Evolutionary conservation across 2,113 vertebrate species (phyloP).

Genomic region (Rhombomys opimus): DNA sequence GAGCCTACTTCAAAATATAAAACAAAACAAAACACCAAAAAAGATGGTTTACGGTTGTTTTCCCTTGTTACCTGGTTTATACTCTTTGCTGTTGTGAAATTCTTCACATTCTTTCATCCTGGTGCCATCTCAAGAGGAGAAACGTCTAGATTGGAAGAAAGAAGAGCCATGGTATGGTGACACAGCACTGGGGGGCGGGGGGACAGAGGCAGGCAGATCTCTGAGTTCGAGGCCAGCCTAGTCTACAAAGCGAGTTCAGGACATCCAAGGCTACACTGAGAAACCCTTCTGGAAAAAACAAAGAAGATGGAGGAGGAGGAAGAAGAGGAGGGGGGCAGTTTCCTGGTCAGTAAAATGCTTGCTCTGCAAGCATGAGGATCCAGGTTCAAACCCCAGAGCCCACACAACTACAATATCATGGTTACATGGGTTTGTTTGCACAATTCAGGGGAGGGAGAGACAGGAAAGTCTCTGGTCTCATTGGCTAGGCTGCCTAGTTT

Average conservation of each 20-base stretch:
- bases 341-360: neutral
- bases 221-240: too few relatives aligned
- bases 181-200: neutral
- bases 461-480: neutral
- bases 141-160: neutral
- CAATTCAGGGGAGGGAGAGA: neutral
- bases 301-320: too few relatives aligned
- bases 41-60: neutral
- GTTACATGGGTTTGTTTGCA: neutral
- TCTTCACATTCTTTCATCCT: conserved; percentile 2
- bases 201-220: too few relatives aligned
- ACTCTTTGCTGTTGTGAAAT: neutral
- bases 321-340: neutral
- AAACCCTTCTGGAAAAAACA: too few relatives aligned
- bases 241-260: too few relatives aligned
- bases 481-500: neutral
- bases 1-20: neutral
- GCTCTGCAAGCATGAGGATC: neutral
- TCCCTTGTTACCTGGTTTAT: neutral
- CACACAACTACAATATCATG: neutral
- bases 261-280: too few relatives aligned
- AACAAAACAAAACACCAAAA: neutral
- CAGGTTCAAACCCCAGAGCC: neutral
- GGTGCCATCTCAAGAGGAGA: neutral
- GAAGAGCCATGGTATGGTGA: neutral